phyloP scores from a whole-genome alignment of 2,797 vertebrate genomes.

The Typhlichthys subterraneus region DNA sequence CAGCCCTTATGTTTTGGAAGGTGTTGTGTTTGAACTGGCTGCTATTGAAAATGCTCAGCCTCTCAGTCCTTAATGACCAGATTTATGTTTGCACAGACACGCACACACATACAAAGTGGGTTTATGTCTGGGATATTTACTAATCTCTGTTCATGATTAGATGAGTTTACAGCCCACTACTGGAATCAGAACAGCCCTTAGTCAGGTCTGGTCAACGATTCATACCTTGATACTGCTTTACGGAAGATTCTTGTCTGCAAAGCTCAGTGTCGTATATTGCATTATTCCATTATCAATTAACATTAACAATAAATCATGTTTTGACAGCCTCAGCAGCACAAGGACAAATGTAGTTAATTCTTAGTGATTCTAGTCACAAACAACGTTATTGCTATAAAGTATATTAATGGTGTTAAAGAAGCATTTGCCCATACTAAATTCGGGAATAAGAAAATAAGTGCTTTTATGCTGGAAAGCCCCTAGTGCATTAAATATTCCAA shows the following conservation, averaged over 20 bases:
- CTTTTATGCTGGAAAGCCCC: constrained; percentile 56
- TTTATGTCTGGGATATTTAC: constrained; percentile 78
- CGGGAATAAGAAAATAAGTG: constrained; percentile 43
- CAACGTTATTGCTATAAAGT: constrained; percentile 6
- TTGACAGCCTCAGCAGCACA: constrained; percentile 58
- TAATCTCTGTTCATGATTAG: constrained; percentile 67
- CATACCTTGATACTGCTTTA: constrained; percentile 1
- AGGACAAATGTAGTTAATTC: constrained; percentile 37
- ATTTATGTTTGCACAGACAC: constrained; percentile 70
- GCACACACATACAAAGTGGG: constrained; percentile 35
- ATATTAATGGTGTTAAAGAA: constrained; percentile 31
- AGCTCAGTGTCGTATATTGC: no score
- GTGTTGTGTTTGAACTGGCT: constrained; percentile 81
- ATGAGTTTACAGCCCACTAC: constrained; percentile 52
- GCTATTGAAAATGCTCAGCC: constrained; percentile 74
- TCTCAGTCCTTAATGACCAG: constrained; percentile 73
- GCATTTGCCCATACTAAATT: constrained; percentile 14
- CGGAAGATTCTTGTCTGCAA: neutral
- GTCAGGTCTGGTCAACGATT: constrained; percentile 28
- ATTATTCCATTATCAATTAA: neutral
- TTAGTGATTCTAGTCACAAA: constrained; percentile 29
- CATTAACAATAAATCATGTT: constrained; percentile 3
- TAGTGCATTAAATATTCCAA: constrained; percentile 56
- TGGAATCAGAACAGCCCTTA: constrained; percentile 49
- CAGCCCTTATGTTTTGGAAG: constrained; percentile 51